A percentile compares a stretch with the other conserved stretches of the same genome.
These are phyloP conservation scores for Scaptomyza parva DNA, from an alignment of 2,888 invertebrate species.

Conservation along the genomic window DNA sequence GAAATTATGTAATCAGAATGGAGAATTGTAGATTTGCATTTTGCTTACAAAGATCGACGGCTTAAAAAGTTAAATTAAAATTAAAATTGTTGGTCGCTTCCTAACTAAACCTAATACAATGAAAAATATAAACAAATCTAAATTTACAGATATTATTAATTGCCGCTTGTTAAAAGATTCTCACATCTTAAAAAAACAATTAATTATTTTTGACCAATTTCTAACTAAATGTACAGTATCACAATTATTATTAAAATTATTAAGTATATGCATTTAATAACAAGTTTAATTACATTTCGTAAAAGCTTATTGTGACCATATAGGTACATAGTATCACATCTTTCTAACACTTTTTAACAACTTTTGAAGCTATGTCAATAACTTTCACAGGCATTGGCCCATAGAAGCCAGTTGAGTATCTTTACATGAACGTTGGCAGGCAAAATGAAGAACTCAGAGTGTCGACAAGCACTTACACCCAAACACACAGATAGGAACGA, in stretches of 20 bases:
- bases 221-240: too few species aligned
- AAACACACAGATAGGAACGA: slow-evolving; percentile 15
- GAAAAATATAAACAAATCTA: too few species aligned
- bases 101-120: too few species aligned
- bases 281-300: not conserved
- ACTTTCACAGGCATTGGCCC: slow-evolving; percentile 44
- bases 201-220: too few species aligned
- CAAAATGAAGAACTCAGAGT: slow-evolving; percentile 24
- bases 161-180: too few species aligned
- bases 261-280: not conserved
- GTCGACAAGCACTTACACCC: slow-evolving; percentile 25
- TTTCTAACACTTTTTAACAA: not conserved
- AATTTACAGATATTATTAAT: too few species aligned
- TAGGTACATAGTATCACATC: not conserved
- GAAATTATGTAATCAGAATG: not conserved
- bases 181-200: too few species aligned
- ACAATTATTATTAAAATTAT: too few species aligned
- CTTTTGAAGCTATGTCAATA: slow-evolving; percentile 42
- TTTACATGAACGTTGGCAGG: slow-evolving; percentile 8
- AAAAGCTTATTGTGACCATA: not conserved
- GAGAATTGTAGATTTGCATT: too few species aligned
- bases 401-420: slow-evolving; percentile 20
- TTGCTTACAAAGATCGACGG: too few species aligned
- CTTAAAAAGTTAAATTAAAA: too few species aligned
- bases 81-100: not conserved